Evolutionary conservation across 2,113 vertebrate species (phyloP).

Genomic region (Tragelaphus strepsiceros): DNA sequence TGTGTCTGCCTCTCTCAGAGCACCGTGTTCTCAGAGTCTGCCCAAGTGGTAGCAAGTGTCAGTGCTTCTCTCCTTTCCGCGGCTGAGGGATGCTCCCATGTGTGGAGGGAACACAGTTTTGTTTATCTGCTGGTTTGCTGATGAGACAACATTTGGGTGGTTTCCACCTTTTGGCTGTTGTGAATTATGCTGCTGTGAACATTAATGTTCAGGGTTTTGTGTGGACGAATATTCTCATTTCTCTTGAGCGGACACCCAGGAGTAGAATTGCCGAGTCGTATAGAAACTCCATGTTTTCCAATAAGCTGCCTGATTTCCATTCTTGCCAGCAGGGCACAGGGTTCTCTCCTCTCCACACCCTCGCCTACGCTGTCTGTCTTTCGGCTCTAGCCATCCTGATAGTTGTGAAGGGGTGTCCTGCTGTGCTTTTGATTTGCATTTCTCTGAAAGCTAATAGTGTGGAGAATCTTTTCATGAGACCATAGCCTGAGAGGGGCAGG

Average conservation of each 20-base stretch:
- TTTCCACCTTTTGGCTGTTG: neutral
- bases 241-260: neutral
- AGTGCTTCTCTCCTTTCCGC: neutral
- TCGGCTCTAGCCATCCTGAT: neutral
- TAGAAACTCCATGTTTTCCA: neutral
- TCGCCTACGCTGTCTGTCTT: neutral
- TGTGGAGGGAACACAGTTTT: neutral
- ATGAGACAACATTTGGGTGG: too few species aligned
- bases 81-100: neutral
- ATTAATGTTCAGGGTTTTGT: accelerated
- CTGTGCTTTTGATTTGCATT: neutral
- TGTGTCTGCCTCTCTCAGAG: neutral
- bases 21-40: accelerated
- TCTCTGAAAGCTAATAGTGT: neutral
- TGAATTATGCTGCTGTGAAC: neutral
- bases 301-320: too few species aligned
- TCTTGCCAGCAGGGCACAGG: neutral
- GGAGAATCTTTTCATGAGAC: neutral
- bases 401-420: too few species aligned
- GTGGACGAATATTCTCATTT: neutral
- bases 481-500: neutral
- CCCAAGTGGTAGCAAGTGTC: accelerated
- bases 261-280: too few species aligned
- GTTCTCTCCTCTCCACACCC: accelerated
- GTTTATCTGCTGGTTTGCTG: neutral